These are phyloP conservation scores for Portunus trituberculatus DNA, from an alignment of 1,140 invertebrate genomes.

Conservation along the genomic window DNA sequence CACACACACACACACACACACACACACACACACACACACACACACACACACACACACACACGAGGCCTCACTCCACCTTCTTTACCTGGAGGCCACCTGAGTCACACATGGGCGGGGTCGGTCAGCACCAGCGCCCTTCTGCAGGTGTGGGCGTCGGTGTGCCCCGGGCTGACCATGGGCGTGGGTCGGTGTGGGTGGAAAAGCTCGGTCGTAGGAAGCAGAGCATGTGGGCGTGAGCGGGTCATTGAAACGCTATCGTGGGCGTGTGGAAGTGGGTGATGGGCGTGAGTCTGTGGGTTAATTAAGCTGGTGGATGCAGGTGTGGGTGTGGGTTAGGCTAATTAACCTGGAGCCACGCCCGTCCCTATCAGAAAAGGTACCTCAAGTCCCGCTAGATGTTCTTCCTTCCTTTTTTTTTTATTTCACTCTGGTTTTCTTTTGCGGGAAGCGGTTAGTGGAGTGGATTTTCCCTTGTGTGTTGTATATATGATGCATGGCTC, in stretches of 20 bases:
- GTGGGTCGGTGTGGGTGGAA: constrained; percentile 5
- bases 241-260: neutral
- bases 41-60: neutral
- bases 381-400: too few species aligned
- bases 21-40: constrained; percentile 18
- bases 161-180: neutral
- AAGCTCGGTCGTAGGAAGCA: neutral
- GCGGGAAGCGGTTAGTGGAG: too few species aligned
- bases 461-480: too few species aligned
- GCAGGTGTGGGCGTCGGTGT: neutral
- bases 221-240: neutral
- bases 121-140: neutral
- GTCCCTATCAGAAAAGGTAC: neutral
- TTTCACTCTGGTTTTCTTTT: too few species aligned
- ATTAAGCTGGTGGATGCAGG: too few species aligned
- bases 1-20: neutral
- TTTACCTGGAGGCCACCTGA: neutral
- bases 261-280: neutral
- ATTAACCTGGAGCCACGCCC: neutral
- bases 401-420: too few species aligned
- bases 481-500: neutral
- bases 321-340: neutral
- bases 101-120: neutral
- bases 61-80: neutral
- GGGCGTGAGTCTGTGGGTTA: neutral